A percentile compares a stretch with the other conserved stretches of the same genome.
Evolutionary conservation across 2,888 invertebrate genomes (phyloP).

Genomic region (Athalia rosae): DNA sequence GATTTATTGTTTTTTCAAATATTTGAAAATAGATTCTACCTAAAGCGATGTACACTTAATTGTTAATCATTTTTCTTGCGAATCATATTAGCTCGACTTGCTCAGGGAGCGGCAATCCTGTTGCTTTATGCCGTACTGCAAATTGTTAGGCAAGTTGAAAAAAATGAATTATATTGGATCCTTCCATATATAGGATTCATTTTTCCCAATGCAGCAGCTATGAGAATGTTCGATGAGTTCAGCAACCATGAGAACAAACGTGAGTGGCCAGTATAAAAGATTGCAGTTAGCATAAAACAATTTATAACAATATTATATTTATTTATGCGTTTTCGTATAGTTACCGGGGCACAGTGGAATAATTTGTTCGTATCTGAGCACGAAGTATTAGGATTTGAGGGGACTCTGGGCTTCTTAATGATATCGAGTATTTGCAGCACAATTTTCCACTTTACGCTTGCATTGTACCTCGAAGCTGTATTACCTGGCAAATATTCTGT

Average conservation of each 20-base stretch:
- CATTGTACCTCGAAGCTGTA: slow-evolving; percentile 91
- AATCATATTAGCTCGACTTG: slow-evolving; percentile 12
- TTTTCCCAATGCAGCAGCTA: slow-evolving; percentile 65
- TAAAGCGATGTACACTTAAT: background rate
- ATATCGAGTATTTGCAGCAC: slow-evolving; percentile 84
- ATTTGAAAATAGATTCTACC: background rate
- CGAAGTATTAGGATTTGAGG: slow-evolving; percentile 55
- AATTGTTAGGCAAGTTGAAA: slow-evolving; percentile 20
- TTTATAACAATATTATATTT: background rate
- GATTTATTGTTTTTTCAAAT: slow-evolving; percentile 5
- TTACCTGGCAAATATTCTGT: slow-evolving; percentile 91
- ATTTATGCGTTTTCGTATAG: slow-evolving; percentile 62
- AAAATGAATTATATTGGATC: slow-evolving; percentile 25
- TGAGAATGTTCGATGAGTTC: slow-evolving; percentile 65
- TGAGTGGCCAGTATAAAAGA: slow-evolving; percentile 53
- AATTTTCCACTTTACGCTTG: slow-evolving; percentile 82
- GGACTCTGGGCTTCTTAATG: slow-evolving; percentile 80
- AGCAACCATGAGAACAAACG: slow-evolving; percentile 65
- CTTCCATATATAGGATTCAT: slow-evolving; percentile 63
- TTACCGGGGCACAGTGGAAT: slow-evolving; percentile 73
- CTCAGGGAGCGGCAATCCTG: slow-evolving; percentile 12
- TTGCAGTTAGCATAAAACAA: background rate
- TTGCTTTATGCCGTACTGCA: slow-evolving; percentile 16
- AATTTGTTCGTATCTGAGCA: slow-evolving; percentile 71
- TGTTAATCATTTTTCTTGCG: background rate